A percentile compares a stretch with the other conserved stretches of the same genome.
These are phyloP conservation scores for Dinocampus coccinellae DNA, from an alignment of 2,888 invertebrate genomes.

Conservation along the genomic window DNA sequence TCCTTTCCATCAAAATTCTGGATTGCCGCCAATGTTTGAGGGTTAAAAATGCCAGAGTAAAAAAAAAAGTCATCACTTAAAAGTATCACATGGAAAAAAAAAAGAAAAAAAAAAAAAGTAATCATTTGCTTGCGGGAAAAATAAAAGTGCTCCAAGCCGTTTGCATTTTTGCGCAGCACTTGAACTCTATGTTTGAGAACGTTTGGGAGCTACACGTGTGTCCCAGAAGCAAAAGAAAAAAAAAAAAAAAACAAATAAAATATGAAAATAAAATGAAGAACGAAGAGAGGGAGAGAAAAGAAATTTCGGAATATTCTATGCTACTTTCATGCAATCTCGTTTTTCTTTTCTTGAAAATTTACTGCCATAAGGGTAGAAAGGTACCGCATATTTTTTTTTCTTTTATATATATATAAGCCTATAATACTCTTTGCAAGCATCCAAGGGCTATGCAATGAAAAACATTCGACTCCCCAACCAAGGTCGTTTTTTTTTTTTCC, in stretches of 20 bases:
- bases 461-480: not conserved
- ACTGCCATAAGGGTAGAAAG: not conserved
- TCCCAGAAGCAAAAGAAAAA: slow-evolving; percentile 6
- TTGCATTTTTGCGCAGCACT: slow-evolving; percentile 24
- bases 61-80: slow-evolving; percentile 3
- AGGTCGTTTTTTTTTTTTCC: slow-evolving; percentile 32
- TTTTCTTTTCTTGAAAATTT: slow-evolving; percentile 23
- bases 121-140: not conserved
- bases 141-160: slow-evolving; percentile 23
- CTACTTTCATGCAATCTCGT: slow-evolving; percentile 16
- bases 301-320: slow-evolving; percentile 1
- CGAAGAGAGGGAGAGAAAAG: not conserved
- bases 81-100: not conserved
- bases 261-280: not conserved
- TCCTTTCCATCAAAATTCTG: slow-evolving; percentile 21
- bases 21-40: slow-evolving; percentile 23
- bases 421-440: slow-evolving; percentile 6
- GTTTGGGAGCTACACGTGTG: slow-evolving; percentile 32
- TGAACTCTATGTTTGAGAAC: slow-evolving; percentile 25
- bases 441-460: slow-evolving; percentile 20
- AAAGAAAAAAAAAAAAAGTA: slow-evolving; percentile 4
- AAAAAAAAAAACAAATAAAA: not conserved
- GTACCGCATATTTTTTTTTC: not conserved
- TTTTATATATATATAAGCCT: not conserved
- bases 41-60: slow-evolving; percentile 7